Evolutionary conservation across 2,888 invertebrate genomes (phyloP), one percentile per base, ranked within the genome.

Genomic region (Pristionchus arcanus): DNA sequence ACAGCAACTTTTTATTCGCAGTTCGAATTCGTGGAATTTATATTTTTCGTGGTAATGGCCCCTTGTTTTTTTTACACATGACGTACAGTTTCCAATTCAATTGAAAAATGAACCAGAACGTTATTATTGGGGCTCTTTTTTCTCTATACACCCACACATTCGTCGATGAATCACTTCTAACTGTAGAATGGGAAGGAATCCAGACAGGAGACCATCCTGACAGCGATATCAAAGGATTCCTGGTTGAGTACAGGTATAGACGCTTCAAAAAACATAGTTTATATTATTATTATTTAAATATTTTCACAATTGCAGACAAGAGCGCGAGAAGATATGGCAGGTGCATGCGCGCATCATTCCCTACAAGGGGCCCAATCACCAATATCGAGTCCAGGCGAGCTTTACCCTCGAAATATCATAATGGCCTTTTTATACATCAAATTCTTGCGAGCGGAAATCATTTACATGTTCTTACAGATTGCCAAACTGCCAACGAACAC

Each of bases 141-240:
- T n/a, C n/a, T n/a, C n/a, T n/a, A n/a, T n/a, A n/a, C n/a, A n/a
- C n/a, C n/a, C n/a, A n/a, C n/a, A n/a, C n/a, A n/a, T n/a, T n/a
- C 2, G 63, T 25, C 34, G 89, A 93, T 34, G 95, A 94, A 90
- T 93, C 93, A 87, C 92, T 95, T 81, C 91, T 95, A 71, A 95
- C 95, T 13, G 95, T 95, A 63, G 95, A 95, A 93, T 95, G 95
- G 95, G 95, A 95, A 92, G 95, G 95, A 63, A 95, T 95, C 74
- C 95, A 95, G 91, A 93, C 94, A 84, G 93, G 94, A 87, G 94
- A 95, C 91, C 94, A 94, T 84, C 93, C 94, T 9, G 94, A 95
- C 90, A 93, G 93, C n/a, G 92, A 93, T 90, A 93, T 95, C 90
- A 93, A 93, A 89, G 95, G 95, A 81, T 95, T 95, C 91, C 92